Evolutionary conservation across 2,113 vertebrate genomes (phyloP).

Genomic region (Oreochromis aureus): DNA sequence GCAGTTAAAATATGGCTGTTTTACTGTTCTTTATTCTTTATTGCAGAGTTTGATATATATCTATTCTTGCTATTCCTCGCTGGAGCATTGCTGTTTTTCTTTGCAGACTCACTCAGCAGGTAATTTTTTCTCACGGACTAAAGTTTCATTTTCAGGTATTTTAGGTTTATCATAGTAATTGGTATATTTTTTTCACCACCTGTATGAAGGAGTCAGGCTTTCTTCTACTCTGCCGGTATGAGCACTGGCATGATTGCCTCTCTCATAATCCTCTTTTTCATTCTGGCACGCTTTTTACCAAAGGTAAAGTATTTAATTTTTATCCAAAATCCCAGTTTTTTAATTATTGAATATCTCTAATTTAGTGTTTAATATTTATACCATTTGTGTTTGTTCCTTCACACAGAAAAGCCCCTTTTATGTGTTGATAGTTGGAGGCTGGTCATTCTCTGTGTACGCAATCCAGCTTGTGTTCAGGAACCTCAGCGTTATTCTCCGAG

Average conservation of each 20-base stretch:
- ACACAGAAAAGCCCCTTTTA: conserved; percentile 89
- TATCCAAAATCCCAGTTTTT: background rate
- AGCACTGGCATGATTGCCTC: conserved; percentile 90
- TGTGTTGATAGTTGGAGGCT: conserved; percentile 84
- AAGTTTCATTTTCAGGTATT: background rate
- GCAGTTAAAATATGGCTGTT: background rate
- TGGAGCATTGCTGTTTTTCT: conserved; percentile 83
- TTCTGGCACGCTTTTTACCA: conserved; percentile 84
- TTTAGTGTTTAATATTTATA: background rate
- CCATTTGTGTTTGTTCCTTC: background rate
- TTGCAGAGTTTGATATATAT: conserved; percentile 85
- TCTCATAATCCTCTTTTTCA: conserved; percentile 84
- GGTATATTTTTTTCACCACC: background rate
- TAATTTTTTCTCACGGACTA: conserved; percentile 36
- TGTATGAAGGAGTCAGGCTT: conserved; percentile 82
- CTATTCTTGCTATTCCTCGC: conserved; percentile 84
- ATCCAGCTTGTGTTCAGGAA: conserved; percentile 91
- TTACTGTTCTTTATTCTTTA: background rate
- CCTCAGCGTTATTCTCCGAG: conserved; percentile 80
- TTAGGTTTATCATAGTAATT: background rate
- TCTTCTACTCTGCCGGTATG: conserved; percentile 92
- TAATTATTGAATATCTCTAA: background rate
- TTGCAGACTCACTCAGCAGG: conserved; percentile 89
- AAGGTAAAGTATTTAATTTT: conserved; percentile 71
- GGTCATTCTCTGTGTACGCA: conserved; percentile 94